phyloP scores from a whole-genome alignment of 2,113 vertebrate genomes.

The Bubo bubo region DNA sequence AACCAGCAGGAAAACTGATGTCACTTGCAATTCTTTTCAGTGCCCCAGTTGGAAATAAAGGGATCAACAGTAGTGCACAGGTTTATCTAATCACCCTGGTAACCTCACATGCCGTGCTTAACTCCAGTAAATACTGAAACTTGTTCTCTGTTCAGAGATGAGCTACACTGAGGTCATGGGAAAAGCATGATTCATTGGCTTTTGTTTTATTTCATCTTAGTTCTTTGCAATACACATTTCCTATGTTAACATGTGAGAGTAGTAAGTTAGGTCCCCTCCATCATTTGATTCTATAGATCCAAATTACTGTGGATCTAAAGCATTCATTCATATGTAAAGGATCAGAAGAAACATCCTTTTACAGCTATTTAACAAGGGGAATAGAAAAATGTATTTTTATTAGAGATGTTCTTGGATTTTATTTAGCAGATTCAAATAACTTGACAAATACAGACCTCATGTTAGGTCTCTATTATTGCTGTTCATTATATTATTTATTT shows the following conservation, averaged over 20 bases:
- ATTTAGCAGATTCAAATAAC: constrained; percentile 3
- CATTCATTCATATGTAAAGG: neutral
- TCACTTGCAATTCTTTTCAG: constrained; percentile 6
- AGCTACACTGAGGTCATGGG: neutral
- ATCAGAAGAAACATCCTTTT: neutral
- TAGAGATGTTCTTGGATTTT: constrained; percentile 12
- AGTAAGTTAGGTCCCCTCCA: neutral
- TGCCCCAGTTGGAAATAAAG: neutral
- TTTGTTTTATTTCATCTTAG: neutral
- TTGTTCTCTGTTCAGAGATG: neutral
- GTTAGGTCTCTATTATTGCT: neutral
- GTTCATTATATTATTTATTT: constrained; percentile 27
- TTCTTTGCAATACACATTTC: neutral
- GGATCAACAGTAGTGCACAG: neutral
- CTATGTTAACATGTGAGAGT: neutral
- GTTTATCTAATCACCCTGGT: constrained; percentile 38
- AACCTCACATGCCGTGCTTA: neutral
- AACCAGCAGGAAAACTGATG: constrained; percentile 7
- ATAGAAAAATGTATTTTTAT: neutral
- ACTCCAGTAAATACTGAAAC: neutral
- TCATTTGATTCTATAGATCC: neutral
- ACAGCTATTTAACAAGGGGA: neutral
- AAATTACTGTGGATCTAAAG: neutral
- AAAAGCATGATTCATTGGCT: neutral
- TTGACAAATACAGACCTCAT: neutral